phyloP scores from a whole-genome alignment of 2,888 invertebrate genomes.

The Habrosyne pyritoides region DNA sequence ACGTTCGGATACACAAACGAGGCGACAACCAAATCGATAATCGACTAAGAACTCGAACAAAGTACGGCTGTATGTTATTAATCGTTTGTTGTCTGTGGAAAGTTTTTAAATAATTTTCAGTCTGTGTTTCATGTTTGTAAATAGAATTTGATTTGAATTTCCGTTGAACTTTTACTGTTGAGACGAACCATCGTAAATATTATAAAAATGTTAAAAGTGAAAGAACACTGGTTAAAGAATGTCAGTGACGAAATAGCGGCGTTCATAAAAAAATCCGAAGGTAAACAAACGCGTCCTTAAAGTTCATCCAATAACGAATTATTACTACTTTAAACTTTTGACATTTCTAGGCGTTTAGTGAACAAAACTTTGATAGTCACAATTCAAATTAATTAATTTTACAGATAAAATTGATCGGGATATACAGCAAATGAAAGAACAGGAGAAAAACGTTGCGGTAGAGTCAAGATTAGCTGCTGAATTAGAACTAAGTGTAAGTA shows the following conservation, averaged over 20 bases:
- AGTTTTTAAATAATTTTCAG: neutral
- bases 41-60: neutral
- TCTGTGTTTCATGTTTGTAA: conserved; percentile 19
- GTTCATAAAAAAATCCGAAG: conserved; percentile 52
- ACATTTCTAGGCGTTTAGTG: too few species aligned
- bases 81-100: conserved; percentile 5
- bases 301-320: too few species aligned
- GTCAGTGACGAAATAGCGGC: conserved; percentile 46
- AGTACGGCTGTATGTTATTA: conserved; percentile 10
- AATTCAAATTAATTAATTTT: conserved; percentile 18
- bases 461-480: conserved; percentile 62
- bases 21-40: neutral
- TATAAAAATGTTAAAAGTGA: conserved; percentile 39
- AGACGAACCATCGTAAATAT: neutral
- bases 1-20: conserved; percentile 31
- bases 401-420: conserved; percentile 64
- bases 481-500: conserved; percentile 60
- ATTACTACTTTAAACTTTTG: too few species aligned
- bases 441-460: conserved; percentile 60
- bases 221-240: conserved; percentile 41
- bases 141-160: conserved; percentile 16
- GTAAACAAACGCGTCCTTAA: too few species aligned
- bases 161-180: neutral
- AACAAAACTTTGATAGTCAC: too few species aligned
- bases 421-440: conserved; percentile 56